Conservation (phyloP, 2,888 invertebrate genomes). For the Caenorhabditis sp. region DNA sequence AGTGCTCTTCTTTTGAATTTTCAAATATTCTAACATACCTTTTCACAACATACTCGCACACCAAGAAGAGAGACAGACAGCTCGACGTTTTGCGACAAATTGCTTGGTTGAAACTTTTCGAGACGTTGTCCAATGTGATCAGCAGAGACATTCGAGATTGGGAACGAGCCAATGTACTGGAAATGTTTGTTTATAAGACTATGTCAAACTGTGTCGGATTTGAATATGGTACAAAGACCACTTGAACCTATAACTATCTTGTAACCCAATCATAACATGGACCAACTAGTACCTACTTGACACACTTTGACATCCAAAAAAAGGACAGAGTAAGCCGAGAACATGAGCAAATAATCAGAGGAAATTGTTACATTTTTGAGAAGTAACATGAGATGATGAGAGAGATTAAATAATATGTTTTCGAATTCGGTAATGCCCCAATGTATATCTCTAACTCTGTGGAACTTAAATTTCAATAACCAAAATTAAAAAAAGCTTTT, state of each 20-base stretch:
- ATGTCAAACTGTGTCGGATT: not conserved
- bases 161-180: conserved; percentile 52
- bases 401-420: too few species aligned
- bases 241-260: not conserved
- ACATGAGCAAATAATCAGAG: not conserved
- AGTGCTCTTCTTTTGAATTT: not conserved
- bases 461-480: too few species aligned
- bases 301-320: not conserved
- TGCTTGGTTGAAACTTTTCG: conserved; percentile 31
- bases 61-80: conserved; percentile 49
- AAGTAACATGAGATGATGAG: not conserved
- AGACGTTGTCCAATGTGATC: conserved; percentile 37
- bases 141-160: conserved; percentile 36
- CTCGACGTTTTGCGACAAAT: conserved; percentile 24
- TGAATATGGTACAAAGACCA: not conserved
- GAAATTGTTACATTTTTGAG: not conserved
- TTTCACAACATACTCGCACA: conserved; percentile 38
- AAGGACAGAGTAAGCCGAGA: not conserved
- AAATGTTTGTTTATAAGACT: not conserved
- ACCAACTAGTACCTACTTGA: not conserved
- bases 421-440: too few species aligned
- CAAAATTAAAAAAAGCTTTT: too few species aligned
- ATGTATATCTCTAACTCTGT: too few species aligned
- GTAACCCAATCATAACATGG: not conserved
- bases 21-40: conserved; percentile 23